These are phyloP conservation scores for Mastigias papua DNA, from an alignment of 30 jellyfish, hydroid and myxozoan species.

Conservation along the genomic window DNA sequence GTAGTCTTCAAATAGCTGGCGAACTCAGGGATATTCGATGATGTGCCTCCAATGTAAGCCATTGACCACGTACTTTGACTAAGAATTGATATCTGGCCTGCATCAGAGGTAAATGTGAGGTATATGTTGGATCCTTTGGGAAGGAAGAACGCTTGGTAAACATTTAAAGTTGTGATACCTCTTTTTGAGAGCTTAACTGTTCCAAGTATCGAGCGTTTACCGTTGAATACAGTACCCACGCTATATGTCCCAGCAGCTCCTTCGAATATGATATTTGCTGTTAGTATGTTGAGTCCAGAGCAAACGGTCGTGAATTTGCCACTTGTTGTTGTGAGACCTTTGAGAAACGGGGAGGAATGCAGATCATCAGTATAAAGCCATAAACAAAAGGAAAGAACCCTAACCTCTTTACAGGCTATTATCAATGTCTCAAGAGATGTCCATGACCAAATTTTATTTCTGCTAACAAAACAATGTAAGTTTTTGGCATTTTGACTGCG, in stretches of 20 bases:
- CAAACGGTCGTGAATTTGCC: constrained; percentile 88
- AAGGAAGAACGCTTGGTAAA: constrained; percentile 75
- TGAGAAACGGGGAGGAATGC: neutral
- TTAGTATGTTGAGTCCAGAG: constrained; percentile 78
- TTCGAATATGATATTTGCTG: constrained; percentile 89
- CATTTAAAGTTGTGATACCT: constrained; percentile 70
- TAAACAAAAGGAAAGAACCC: neutral
- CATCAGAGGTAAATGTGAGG: constrained; percentile 52
- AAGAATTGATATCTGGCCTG: constrained; percentile 48
- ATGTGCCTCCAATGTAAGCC: constrained; percentile 78
- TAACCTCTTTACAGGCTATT: too few species aligned
- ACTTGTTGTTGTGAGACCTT: constrained; percentile 62
- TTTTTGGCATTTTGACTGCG: too few species aligned
- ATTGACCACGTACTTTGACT: constrained; percentile 88
- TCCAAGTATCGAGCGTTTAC: constrained; percentile 48
- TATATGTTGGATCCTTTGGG: constrained; percentile 77
- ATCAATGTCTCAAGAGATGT: too few species aligned
- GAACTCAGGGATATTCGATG: constrained; percentile 72
- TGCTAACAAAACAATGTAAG: too few species aligned
- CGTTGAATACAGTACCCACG: constrained; percentile 69
- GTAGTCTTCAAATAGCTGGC: constrained; percentile 53
- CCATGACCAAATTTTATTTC: too few species aligned
- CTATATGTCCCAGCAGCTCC: constrained; percentile 87
- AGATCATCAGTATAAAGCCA: neutral
- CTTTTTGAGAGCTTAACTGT: constrained; percentile 16